Conservation (phyloP, 2,113 vertebrate genomes). For the Barbus barbus region DNA sequence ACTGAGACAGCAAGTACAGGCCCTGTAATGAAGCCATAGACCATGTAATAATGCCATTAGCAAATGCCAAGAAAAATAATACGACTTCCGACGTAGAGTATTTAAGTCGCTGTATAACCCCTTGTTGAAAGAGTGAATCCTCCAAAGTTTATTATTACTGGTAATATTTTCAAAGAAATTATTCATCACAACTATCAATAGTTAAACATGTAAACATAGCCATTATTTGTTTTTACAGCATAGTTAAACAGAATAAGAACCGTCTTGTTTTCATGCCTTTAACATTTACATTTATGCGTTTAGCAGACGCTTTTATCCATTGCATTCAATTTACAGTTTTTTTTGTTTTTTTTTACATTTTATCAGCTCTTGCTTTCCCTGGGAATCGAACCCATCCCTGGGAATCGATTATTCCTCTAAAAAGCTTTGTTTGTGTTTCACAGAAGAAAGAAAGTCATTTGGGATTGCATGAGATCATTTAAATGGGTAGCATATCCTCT, state of each 20-base stretch:
- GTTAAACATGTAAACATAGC: background rate
- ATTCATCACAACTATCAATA: background rate
- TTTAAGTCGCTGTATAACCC: background rate
- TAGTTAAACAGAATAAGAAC: background rate
- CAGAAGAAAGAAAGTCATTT: background rate
- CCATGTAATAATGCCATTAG: background rate
- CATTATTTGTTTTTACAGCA: background rate
- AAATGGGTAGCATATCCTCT: background rate
- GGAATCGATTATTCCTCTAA: no score
- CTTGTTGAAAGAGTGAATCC: background rate
- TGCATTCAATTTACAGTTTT: no score
- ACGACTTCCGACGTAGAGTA: background rate
- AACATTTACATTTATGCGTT: constrained; percentile 6
- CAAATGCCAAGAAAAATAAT: background rate
- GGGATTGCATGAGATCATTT: background rate
- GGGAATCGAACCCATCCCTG: no score
- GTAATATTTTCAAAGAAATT: background rate
- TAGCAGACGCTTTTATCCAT: no score
- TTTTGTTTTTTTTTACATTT: no score
- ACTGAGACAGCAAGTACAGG: background rate
- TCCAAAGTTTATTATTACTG: background rate
- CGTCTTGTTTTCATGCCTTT: background rate
- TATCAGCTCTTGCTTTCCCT: no score
- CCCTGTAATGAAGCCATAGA: background rate
- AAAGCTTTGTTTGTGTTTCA: background rate